phyloP scores from a whole-genome alignment of 2,888 invertebrate genomes.

The Lepidochitona cinerea region DNA sequence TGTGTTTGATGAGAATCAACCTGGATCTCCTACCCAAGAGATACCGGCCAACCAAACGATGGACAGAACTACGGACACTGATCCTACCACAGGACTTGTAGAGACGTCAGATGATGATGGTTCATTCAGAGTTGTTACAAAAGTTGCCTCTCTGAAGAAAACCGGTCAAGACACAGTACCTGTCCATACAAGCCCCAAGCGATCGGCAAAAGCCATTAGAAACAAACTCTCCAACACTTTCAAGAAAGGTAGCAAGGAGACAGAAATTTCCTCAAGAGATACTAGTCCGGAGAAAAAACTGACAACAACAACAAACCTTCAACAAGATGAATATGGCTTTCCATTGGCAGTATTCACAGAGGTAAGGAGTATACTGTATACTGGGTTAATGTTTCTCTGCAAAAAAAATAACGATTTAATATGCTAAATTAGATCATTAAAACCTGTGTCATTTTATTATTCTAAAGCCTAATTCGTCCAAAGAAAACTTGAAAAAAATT shows the following conservation, averaged over 20 bases:
- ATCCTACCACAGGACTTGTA: neutral
- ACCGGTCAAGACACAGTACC: neutral
- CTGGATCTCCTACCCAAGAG: neutral
- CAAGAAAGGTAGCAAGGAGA: constrained; percentile 17
- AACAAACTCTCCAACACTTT: constrained; percentile 21
- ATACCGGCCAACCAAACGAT: neutral
- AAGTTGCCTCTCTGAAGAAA: neutral
- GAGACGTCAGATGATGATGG: neutral
- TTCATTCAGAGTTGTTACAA: neutral
- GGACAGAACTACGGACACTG: neutral
- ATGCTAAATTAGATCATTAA: too few species aligned
- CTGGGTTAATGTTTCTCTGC: too few species aligned
- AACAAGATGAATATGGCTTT: constrained; percentile 83
- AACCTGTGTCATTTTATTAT: too few species aligned
- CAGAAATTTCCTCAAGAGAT: constrained; percentile 10
- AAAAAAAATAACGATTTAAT: too few species aligned
- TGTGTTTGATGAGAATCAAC: neutral
- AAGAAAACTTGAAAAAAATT: too few species aligned
- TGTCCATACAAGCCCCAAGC: neutral
- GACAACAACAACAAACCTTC: constrained; percentile 36
- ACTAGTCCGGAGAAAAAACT: constrained; percentile 9
- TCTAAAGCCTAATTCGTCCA: too few species aligned
- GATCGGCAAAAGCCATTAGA: constrained; percentile 22
- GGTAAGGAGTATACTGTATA: too few species aligned
- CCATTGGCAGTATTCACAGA: constrained; percentile 90